Evolutionary conservation across 2,797 vertebrate species (phyloP), one percentile per base, ranked within the genome.

Genomic region (Peromyscus nudipes): DNA sequence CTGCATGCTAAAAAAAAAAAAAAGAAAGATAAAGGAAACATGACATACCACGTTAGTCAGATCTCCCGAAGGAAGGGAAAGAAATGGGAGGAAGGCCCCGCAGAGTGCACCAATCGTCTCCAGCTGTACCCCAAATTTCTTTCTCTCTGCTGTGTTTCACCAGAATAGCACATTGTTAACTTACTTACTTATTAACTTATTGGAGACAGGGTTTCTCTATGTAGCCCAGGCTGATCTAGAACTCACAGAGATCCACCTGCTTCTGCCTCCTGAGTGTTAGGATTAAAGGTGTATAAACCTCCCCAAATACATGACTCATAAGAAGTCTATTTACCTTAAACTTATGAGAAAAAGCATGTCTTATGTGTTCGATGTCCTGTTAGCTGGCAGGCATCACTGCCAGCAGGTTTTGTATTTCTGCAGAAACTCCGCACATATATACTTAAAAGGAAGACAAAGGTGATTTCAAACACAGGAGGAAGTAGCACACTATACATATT

Each of bases 1-100:
- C n/a, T 97, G 99, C 99, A 98, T 99, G 98, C 98, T 99, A 96
- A 62, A 69, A 10, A 94, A 85, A 79, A 23, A 43, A 49, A 94
- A 52, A 3, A 34, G 11, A 94, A 60, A n/a, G 87, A 29, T 57
- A 80, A 85, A 83, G 79, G 31, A 94, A 37, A n/a, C 19, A 80
- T 10, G 17, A 43, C 40, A 75, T 49, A 55, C 4, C 67, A 1
- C n/a, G 62, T 88, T 49, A 91, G 60, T 65, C 69, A 77, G 43
- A 62, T 64, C 67, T 90, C 57, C 69, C 73, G 65, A 40, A 60
- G 60, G 49, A 69, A 92, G 49, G 64, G 60, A 23, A 21, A 17
- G 23, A 37, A 3, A 27, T 13, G 6, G 27, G 57, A 81, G 75
- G 31, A 25, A 67, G 40, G 37, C 29, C 52, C 19, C 67, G 7